These are phyloP conservation scores for Hephaestus fuliginosus DNA, from an alignment of 2,797 vertebrate genomes.

Conservation along the genomic window DNA sequence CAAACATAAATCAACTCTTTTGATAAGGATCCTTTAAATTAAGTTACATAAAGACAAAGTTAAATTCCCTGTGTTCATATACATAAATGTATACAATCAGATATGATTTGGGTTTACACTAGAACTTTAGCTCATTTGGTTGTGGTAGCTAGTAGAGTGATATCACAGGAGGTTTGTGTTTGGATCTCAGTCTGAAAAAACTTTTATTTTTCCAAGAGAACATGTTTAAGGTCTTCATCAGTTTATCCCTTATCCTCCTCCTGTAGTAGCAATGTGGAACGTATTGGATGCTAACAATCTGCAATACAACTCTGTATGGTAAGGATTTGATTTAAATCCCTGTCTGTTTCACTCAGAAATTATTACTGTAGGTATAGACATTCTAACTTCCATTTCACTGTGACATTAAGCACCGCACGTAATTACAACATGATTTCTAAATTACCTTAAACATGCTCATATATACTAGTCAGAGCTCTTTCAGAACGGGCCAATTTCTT, in stretches of 20 bases:
- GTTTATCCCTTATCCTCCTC: neutral
- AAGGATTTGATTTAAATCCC: neutral
- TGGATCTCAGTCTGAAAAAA: neutral
- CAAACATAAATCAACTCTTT: neutral
- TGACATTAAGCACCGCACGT: neutral
- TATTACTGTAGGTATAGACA: neutral
- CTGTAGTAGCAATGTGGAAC: too few species aligned
- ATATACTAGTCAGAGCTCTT: too few species aligned
- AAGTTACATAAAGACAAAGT: neutral
- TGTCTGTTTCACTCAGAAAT: neutral
- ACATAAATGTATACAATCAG: neutral
- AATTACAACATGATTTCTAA: neutral
- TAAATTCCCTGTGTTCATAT: neutral
- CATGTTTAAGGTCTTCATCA: neutral
- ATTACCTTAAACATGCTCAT: neutral
- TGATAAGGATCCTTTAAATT: neutral
- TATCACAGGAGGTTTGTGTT: neutral
- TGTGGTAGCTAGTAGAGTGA: neutral
- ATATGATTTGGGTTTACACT: neutral
- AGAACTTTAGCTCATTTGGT: neutral
- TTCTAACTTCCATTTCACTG: neutral
- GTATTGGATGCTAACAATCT: neutral
- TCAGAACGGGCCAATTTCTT: too few species aligned
- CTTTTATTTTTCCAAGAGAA: neutral
- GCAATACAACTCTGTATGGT: neutral